phyloP scores from a whole-genome alignment of 2,797 vertebrate genomes.

The Micrastur ruficollis region DNA sequence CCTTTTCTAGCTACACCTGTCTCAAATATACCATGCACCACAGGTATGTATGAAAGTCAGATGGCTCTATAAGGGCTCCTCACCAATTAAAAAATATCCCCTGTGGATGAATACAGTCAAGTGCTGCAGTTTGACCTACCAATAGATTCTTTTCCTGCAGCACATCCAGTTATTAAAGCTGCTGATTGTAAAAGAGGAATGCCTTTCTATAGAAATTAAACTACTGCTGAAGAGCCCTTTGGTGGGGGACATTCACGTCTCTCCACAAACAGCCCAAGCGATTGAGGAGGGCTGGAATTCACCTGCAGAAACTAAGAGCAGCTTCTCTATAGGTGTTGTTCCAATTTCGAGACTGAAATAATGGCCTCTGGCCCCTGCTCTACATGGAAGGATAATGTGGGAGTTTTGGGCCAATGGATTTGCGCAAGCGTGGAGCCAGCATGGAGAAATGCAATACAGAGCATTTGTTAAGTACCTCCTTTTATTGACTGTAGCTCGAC shows the following conservation, averaged over 20 bases:
- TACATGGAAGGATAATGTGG: neutral
- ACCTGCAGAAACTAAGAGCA: neutral
- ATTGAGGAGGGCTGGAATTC: constrained; percentile 26
- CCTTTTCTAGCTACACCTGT: constrained; percentile 16
- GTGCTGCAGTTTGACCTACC: constrained; percentile 14
- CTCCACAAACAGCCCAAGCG: neutral
- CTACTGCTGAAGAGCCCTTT: neutral
- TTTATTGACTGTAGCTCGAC: neutral
- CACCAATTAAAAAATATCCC: constrained; percentile 58
- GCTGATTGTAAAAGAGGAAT: neutral
- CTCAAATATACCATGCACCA: neutral
- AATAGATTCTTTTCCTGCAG: constrained; percentile 24
- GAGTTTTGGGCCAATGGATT: neutral
- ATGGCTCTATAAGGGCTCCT: constrained; percentile 20
- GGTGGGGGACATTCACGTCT: neutral
- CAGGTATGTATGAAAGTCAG: constrained; percentile 17
- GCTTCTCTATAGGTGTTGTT: neutral
- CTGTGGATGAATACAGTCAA: constrained; percentile 19
- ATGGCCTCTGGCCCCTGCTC: neutral
- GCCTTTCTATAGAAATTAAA: constrained; percentile 51
- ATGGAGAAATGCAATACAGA: neutral
- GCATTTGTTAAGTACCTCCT: neutral
- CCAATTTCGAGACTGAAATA: constrained; percentile 21
- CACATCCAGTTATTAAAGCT: constrained; percentile 15
- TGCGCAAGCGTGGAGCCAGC: neutral